These are phyloP conservation scores for Todiramphus chloris DNA, from an alignment of 2,113 vertebrate species.

Conservation along the genomic window DNA sequence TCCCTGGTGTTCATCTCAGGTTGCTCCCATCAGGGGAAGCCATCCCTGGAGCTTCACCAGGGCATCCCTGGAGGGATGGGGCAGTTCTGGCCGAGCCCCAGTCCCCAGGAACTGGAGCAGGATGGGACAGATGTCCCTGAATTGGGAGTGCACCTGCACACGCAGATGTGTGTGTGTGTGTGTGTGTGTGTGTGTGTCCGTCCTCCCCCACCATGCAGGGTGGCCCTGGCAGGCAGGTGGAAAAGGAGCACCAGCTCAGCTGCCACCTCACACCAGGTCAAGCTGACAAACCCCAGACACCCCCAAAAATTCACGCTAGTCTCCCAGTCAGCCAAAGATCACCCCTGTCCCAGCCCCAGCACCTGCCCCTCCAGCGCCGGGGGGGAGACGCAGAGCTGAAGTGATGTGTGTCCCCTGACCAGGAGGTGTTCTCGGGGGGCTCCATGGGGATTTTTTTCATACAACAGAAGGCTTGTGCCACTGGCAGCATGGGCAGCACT, in stretches of 20 bases:
- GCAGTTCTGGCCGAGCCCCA: not conserved
- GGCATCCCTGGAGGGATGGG: not conserved
- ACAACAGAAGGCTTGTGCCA: not conserved
- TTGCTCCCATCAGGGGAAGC: not conserved
- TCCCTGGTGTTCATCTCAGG: no score
- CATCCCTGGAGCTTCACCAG: not conserved
- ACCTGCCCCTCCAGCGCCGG: rapidly evolving
- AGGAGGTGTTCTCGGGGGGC: not conserved
- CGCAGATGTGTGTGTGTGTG: rapidly evolving
- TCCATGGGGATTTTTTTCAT: not conserved
- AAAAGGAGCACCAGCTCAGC: not conserved
- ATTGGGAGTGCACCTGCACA: not conserved
- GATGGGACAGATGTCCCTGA: not conserved
- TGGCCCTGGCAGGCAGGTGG: not conserved
- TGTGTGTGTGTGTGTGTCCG: no score
- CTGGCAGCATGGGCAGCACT: not conserved
- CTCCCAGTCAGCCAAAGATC: not conserved
- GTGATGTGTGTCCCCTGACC: rapidly evolving
- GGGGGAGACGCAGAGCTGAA: not conserved
- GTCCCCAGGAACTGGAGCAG: not conserved
- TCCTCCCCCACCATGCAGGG: rapidly evolving
- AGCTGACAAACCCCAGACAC: not conserved
- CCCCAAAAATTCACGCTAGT: not conserved
- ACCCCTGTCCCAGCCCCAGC: not conserved
- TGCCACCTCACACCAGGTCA: not conserved